These are phyloP conservation scores for Pelobates cultripes DNA, from an alignment of 2,797 vertebrate genomes.

Conservation along the genomic window DNA sequence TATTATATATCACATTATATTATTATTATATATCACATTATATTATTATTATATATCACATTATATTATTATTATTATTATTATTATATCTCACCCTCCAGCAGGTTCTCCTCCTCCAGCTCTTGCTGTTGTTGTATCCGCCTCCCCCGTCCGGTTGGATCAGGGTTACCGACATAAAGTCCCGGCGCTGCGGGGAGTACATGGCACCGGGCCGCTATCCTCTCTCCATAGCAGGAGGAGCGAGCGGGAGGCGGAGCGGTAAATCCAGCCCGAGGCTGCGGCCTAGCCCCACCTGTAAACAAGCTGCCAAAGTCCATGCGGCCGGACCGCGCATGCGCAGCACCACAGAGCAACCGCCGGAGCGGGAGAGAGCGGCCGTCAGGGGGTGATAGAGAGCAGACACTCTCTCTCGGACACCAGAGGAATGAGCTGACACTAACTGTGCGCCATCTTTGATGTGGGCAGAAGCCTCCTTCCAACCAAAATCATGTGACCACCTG, in stretches of 20 bases:
- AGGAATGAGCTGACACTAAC: background rate
- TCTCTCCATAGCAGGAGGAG: slow-evolving; percentile 32
- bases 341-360: background rate
- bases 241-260: slow-evolving; percentile 27
- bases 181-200: slow-evolving; percentile 77
- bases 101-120: slow-evolving; percentile 84
- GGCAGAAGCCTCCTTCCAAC: background rate
- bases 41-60: no score
- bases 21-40: no score
- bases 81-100: slow-evolving; percentile 78
- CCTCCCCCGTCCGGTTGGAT: slow-evolving; percentile 65
- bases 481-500: no score
- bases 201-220: slow-evolving; percentile 60
- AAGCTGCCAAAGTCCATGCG: slow-evolving; percentile 1
- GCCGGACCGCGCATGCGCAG: slow-evolving; percentile 21
- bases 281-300: background rate
- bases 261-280: background rate
- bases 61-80: no score
- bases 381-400: background rate
- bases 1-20: no score
- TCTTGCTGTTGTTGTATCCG: slow-evolving; percentile 81
- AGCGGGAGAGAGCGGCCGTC: no score
- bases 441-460: slow-evolving; percentile 19
- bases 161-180: slow-evolving; percentile 84
- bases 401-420: background rate